Conservation (phyloP, 2,113 vertebrate genomes). For the Tapirus terrestris region DNA sequence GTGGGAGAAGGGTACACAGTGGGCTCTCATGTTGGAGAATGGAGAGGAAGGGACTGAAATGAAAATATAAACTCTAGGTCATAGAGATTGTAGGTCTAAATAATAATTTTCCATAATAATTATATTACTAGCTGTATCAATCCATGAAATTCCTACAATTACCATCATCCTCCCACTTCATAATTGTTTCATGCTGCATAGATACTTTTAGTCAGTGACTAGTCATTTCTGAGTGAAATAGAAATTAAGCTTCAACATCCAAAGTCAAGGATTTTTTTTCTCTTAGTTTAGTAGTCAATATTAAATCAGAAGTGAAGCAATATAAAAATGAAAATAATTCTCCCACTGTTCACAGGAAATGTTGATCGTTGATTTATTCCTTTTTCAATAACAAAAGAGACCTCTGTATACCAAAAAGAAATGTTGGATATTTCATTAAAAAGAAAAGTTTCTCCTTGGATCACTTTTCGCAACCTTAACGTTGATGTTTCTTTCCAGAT, state of each 20-base stretch:
- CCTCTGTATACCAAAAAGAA: not conserved
- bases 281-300: not conserved
- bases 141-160: not conserved
- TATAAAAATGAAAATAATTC: not conserved
- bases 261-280: not conserved
- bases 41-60: not conserved
- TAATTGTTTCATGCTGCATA: not conserved
- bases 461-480: not conserved
- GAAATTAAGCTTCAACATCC: constrained; percentile 36
- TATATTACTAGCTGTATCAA: not conserved
- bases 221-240: not conserved
- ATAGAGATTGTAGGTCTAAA: not conserved
- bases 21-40: not conserved
- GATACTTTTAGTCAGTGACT: not conserved
- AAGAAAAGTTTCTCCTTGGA: not conserved
- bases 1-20: rapidly evolving
- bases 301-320: not conserved
- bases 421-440: not conserved
- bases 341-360: not conserved
- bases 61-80: not conserved
- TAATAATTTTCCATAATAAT: not conserved
- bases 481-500: constrained; percentile 85
- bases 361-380: not conserved
- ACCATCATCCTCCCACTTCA: not conserved
- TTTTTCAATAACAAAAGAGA: not conserved